Percentiles rank a stretch among this genome's conserved stretches.
Evolutionary conservation across 2,888 invertebrate genomes (phyloP).

Genomic region (Formica aserva): DNA sequence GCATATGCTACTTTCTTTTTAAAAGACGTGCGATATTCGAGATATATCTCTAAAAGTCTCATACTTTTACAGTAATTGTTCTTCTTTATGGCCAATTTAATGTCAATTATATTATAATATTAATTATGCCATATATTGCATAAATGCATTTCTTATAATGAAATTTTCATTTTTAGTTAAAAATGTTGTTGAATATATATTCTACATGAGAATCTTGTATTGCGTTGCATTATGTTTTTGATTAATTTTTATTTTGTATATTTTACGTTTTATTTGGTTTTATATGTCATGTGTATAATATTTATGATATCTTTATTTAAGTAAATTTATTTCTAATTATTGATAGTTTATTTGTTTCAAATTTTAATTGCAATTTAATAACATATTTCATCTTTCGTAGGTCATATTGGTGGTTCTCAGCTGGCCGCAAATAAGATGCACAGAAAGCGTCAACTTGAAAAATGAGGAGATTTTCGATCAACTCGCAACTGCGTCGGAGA

Average conservation of each 20-base stretch:
- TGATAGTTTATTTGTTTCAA: background rate
- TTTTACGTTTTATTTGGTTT: background rate
- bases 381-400: conserved; percentile 69
- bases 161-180: background rate
- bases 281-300: background rate
- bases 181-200: background rate
- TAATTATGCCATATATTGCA: background rate
- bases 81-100: background rate
- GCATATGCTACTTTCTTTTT: conserved; percentile 43
- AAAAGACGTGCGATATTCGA: background rate
- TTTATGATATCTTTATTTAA: background rate
- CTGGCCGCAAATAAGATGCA: conserved; percentile 76
- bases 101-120: background rate
- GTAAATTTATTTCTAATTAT: conserved; percentile 4
- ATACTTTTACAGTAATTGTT: background rate
- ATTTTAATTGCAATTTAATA: background rate
- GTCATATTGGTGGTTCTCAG: conserved; percentile 79
- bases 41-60: background rate
- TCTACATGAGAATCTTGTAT: background rate
- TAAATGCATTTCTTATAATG: background rate
- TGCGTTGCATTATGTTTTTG: background rate
- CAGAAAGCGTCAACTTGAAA: conserved; percentile 65
- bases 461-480: conserved; percentile 77
- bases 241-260: conserved; percentile 1
- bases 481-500: conserved; percentile 80